These are phyloP conservation scores for Zosterops pallidus DNA, from an alignment of 2,113 vertebrate species.

Conservation along the genomic window DNA sequence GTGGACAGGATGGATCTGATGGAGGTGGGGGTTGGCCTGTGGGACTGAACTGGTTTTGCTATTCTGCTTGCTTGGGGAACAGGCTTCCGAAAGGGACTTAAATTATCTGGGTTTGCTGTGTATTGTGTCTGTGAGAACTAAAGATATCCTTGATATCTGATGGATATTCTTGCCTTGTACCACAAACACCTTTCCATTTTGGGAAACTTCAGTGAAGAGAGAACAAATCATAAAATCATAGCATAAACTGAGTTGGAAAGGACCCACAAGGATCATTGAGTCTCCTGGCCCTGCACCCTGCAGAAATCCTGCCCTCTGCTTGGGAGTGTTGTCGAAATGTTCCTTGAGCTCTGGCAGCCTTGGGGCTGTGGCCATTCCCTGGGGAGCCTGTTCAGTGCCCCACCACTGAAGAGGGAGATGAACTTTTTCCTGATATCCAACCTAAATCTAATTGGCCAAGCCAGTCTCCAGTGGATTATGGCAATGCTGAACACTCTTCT, in stretches of 20 bases:
- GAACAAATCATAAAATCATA: neutral
- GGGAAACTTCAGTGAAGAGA: neutral
- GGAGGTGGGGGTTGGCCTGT: neutral
- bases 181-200: neutral
- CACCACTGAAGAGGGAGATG: neutral
- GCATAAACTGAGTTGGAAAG: neutral
- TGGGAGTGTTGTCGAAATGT: accelerated
- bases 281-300: neutral
- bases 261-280: neutral
- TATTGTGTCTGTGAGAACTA: neutral
- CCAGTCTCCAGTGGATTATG: neutral
- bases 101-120: neutral
- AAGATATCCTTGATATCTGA: neutral
- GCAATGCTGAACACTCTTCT: neutral
- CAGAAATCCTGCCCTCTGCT: neutral
- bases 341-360: neutral
- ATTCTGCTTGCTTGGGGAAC: neutral
- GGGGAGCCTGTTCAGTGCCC: neutral
- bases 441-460: neutral
- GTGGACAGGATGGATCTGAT: neutral
- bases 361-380: neutral
- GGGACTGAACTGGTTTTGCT: neutral
- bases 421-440: neutral
- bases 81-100: neutral
- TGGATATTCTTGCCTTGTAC: neutral